Base-by-base conservation (phyloP, 2,113 vertebrate genomes). In the Ellobius talpinus region DNA sequence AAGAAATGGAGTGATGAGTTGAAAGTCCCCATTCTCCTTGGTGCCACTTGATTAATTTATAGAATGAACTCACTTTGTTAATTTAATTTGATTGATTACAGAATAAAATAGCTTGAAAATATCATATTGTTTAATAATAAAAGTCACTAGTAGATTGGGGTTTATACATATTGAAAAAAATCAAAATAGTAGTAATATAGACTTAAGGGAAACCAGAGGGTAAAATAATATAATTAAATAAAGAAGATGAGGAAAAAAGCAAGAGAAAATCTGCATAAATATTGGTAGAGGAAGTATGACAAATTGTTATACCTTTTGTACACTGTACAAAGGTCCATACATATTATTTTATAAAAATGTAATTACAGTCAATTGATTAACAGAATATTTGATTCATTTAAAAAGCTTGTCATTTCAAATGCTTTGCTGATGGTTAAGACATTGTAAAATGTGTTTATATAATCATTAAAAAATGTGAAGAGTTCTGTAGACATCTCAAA, bases 341-440 rank as follows among this genome's bases (percentile, higher is more conserved):
- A 42, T 10, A 63, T 31, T 73, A 63, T 36, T 84, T 36, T 94
- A 39, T 1, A 47, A 79, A 95, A 90, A 76, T 63, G 3, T 63
- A 36, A 66, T 63, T 91, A 88, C 45, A 91, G 26, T 61, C 87
- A 87, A 52, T 55, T 42, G 84, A 81, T 88, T 92, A 86, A 68
- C 0, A 23, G 33, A 11, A 47, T 92, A 85, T 82, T 93, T 91
- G 17, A 45, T 78, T 93, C 82, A 86, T 63, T 21, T 39, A 68
- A 77, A 94, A 96, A 52, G 14, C 84, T 19, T 19, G 7, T 11
- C 21, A 85, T 87, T 95, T 93, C 19, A 97, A 65, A 88, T 90
- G 31, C 42, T 90, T 79, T 92, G 50, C 13, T 96, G 33, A 61
- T 81, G 17, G 31, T 31, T n/a, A 65, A 92, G 16, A 74, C 63